Percentiles rank a stretch among this genome's conserved stretches.
Conservation (phyloP, 2,113 vertebrate genomes). For the Daboia siamensis region DNA sequence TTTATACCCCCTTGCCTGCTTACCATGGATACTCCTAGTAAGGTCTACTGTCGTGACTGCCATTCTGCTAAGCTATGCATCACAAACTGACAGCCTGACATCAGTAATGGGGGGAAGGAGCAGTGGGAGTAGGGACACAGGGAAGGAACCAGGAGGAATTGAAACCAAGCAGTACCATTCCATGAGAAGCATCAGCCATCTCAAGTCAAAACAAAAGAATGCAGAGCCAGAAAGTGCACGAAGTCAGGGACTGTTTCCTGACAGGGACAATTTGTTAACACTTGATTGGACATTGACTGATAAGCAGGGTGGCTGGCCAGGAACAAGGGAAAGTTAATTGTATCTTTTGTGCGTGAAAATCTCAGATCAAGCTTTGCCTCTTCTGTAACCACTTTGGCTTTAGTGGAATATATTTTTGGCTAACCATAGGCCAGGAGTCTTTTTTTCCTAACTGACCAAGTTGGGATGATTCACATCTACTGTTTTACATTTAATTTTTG, state of each 20-base stretch:
- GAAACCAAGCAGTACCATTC: neutral
- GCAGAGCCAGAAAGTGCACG: accelerated
- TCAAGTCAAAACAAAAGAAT: neutral
- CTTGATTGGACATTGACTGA: neutral
- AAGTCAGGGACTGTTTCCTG: neutral
- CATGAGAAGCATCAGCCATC: neutral
- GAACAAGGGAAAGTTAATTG: neutral
- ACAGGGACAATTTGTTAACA: neutral
- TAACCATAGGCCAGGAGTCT: neutral
- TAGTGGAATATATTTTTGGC: neutral
- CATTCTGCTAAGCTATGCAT: neutral
- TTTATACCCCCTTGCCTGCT: neutral
- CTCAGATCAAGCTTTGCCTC: neutral
- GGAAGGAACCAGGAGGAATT: neutral
- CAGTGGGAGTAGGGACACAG: neutral
- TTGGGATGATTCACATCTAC: neutral
- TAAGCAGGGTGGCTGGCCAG: neutral
- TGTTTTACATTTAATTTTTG: neutral
- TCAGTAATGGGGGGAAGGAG: neutral
- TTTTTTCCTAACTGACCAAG: neutral
- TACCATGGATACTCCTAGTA: neutral
- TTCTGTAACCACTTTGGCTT: neutral
- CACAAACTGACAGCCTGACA: neutral
- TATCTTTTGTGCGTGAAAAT: neutral
- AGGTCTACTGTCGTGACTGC: neutral